Percentiles rank a stretch among this genome's conserved stretches.
Evolutionary conservation across 2,797 vertebrate species (phyloP).

Genomic region (Merluccius polli): DNA sequence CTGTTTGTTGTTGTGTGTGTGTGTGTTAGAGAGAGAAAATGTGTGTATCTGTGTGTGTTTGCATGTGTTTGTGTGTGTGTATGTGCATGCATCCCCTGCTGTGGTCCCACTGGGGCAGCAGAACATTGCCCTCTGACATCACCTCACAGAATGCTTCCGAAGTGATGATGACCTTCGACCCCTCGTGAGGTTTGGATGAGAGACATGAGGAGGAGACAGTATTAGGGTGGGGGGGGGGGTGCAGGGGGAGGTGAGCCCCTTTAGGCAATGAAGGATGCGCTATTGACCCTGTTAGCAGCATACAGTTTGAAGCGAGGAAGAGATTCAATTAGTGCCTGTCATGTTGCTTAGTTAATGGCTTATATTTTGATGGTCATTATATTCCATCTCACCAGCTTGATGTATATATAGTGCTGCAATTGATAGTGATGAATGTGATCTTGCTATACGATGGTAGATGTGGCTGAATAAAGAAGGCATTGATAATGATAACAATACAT

Average conservation of each 20-base stretch:
- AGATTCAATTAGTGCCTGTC: background rate
- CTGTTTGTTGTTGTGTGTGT: background rate
- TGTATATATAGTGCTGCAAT: too few species aligned
- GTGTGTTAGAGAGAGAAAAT: background rate
- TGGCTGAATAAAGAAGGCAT: too few species aligned
- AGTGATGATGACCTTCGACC: conserved; percentile 55
- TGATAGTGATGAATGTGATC: too few species aligned
- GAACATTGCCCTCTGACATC: conserved; percentile 54
- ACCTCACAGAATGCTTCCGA: conserved; percentile 67
- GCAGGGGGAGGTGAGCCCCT: background rate
- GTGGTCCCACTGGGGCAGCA: conserved; percentile 42
- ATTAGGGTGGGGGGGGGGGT: background rate
- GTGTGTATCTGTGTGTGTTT: background rate
- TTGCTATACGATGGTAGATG: too few species aligned
- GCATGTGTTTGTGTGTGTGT: background rate
- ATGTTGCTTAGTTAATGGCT: background rate
- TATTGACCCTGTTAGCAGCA: background rate
- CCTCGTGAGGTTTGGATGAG: conserved; percentile 45
- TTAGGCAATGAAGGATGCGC: background rate
- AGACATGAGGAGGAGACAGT: conserved; percentile 14
- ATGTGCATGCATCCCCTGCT: background rate
- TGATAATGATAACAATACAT: too few species aligned
- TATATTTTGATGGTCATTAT: too few species aligned
- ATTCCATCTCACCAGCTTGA: too few species aligned
- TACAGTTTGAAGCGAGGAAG: background rate